A percentile compares a stretch with the other conserved stretches of the same genome.
Conservation (phyloP, 2,888 invertebrate species). For the Sesia bembeciformis region DNA sequence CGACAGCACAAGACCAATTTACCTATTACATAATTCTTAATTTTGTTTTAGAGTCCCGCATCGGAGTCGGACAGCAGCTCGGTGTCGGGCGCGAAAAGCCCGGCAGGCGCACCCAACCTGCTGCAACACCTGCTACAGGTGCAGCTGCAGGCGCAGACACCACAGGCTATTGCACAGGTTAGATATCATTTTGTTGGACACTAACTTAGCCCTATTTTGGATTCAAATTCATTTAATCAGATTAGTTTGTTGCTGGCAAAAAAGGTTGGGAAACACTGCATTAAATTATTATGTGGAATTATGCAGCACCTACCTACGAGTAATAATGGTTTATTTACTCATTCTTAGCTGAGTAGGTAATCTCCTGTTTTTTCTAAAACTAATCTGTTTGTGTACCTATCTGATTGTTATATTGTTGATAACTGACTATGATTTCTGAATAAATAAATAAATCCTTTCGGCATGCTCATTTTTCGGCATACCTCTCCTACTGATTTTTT, state of each 20-base stretch:
- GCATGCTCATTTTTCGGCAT: no score
- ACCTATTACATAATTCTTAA: not conserved
- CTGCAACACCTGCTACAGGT: constrained; percentile 58
- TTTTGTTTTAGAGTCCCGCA: constrained; percentile 75
- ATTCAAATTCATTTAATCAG: not conserved
- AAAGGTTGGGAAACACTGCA: no score
- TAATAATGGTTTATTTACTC: no score
- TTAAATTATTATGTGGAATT: not conserved
- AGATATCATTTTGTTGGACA: not conserved
- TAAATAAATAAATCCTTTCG: no score
- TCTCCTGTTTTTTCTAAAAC: no score
- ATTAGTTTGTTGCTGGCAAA: not conserved
- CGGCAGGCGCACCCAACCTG: constrained; percentile 53
- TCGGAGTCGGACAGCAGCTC: constrained; percentile 80
- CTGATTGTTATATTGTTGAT: no score
- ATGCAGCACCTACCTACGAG: not conserved
- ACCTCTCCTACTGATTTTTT: no score
- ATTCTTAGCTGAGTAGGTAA: no score
- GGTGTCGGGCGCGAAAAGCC: constrained; percentile 74
- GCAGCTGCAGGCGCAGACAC: constrained; percentile 53
- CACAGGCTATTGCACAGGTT: constrained; percentile 67
- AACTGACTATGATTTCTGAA: no score
- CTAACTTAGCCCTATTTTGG: no score
- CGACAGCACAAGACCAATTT: no score
- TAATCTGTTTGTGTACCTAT: no score